These are phyloP conservation scores for Microctonus brassicae DNA, from an alignment of 2,888 invertebrate genomes.

Conservation along the genomic window DNA sequence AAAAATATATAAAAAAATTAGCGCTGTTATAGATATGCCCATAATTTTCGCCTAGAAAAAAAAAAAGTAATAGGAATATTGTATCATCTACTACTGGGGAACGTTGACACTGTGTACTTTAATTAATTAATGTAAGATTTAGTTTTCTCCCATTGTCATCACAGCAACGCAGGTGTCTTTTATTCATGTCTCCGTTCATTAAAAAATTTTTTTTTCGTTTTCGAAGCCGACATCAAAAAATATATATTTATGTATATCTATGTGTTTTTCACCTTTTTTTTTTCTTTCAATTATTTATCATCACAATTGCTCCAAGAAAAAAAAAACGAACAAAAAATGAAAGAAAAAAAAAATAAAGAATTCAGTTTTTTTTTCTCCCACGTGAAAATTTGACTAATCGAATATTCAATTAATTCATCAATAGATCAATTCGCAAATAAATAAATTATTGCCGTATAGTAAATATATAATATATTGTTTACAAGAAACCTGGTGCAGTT, in stretches of 20 bases:
- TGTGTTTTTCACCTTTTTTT: neutral
- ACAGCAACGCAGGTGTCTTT: neutral
- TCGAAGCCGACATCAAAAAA: constrained; percentile 46
- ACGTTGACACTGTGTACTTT: neutral
- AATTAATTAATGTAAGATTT: neutral
- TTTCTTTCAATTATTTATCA: neutral
- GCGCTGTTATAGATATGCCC: neutral
- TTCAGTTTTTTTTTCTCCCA: too few relatives aligned
- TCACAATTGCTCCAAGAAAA: neutral
- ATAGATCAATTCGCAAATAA: neutral
- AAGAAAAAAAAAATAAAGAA: neutral
- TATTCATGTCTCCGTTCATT: neutral
- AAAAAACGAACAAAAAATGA: too few relatives aligned
- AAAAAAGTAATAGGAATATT: neutral
- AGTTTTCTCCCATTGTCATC: neutral
- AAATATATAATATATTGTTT: neutral
- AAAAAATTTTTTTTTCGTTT: neutral
- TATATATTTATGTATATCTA: neutral
- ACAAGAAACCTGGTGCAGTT: neutral
- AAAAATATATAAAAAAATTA: constrained; percentile 15
- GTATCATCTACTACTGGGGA: neutral
- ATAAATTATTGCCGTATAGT: neutral
- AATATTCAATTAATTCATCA: neutral
- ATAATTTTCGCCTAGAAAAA: neutral
- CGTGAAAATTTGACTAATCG: neutral